Conservation (phyloP, 1,140 invertebrate genomes). For the Anagrus nilaparvatae region DNA sequence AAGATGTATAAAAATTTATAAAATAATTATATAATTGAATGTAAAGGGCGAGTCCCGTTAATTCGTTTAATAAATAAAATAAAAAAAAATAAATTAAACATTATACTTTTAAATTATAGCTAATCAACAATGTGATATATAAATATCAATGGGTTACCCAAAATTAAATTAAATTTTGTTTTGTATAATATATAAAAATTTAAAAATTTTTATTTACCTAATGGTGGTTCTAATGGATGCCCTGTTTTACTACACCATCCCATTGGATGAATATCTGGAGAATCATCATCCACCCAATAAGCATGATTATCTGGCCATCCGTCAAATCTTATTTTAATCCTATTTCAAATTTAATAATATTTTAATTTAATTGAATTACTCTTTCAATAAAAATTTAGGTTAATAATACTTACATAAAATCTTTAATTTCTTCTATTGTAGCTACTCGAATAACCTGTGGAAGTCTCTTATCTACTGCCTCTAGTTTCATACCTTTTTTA, state of each 20-base stretch:
- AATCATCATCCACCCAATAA: slow-evolving; percentile 87
- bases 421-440: slow-evolving; percentile 66
- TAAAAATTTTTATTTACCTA: slow-evolving; percentile 48
- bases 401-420: slow-evolving; percentile 43
- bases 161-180: no score
- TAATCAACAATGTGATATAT: no score
- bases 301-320: slow-evolving; percentile 80
- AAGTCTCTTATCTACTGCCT: slow-evolving; percentile 81
- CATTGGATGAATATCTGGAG: slow-evolving; percentile 79
- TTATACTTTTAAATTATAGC: no score
- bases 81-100: no score
- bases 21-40: no score
- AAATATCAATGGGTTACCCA: no score
- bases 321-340: slow-evolving; percentile 80
- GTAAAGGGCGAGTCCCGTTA: no score
- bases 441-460: slow-evolving; percentile 76
- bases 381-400: background rate
- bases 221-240: slow-evolving; percentile 74
- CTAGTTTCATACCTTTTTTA: slow-evolving; percentile 78
- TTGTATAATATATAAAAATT: no score
- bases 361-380: background rate
- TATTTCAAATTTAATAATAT: slow-evolving; percentile 17
- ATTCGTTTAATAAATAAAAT: no score
- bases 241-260: slow-evolving; percentile 84
- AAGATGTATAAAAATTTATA: no score